Conservation (phyloP, 2,797 vertebrate genomes). For the Sebastiscus albofasciatus region DNA sequence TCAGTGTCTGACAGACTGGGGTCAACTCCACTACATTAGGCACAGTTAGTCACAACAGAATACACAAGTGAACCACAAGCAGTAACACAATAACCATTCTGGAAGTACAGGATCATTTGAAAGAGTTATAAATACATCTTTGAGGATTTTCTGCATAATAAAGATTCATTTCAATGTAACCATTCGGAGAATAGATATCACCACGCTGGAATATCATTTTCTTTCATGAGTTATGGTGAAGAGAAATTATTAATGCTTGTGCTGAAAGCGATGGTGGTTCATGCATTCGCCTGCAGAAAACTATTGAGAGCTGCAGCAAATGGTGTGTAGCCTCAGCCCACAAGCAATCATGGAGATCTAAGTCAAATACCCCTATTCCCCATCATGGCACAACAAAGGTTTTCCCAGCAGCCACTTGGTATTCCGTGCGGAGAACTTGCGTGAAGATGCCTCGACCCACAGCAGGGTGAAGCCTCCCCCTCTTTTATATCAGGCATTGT, state of each 20-base stretch:
- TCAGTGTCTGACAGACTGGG: constrained; percentile 38
- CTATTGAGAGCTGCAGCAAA: constrained; percentile 41
- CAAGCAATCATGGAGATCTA: constrained; percentile 79
- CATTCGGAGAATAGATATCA: background rate
- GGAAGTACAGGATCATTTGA: background rate
- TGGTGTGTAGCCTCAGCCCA: constrained; percentile 60
- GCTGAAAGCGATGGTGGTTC: constrained; percentile 27
- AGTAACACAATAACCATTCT: background rate
- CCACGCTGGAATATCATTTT: background rate
- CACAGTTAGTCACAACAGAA: background rate
- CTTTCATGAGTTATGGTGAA: background rate
- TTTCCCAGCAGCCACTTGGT: constrained; percentile 81
- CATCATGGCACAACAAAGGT: constrained; percentile 75
- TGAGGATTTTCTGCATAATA: background rate
- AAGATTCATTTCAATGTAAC: background rate
- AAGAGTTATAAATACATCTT: background rate
- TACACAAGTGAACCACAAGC: background rate
- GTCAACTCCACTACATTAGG: background rate
- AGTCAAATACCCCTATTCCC: constrained; percentile 84
- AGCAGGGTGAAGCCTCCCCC: constrained; percentile 37
- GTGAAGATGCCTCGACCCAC: constrained; percentile 63
- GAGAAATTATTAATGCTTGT: constrained; percentile 34
- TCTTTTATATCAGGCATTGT: constrained; percentile 71
- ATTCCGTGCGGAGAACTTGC: constrained; percentile 75
- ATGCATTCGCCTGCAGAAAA: constrained; percentile 43